Evolutionary conservation across 2,888 invertebrate species (phyloP).

Genomic region (Pardosa pseudoannulata): DNA sequence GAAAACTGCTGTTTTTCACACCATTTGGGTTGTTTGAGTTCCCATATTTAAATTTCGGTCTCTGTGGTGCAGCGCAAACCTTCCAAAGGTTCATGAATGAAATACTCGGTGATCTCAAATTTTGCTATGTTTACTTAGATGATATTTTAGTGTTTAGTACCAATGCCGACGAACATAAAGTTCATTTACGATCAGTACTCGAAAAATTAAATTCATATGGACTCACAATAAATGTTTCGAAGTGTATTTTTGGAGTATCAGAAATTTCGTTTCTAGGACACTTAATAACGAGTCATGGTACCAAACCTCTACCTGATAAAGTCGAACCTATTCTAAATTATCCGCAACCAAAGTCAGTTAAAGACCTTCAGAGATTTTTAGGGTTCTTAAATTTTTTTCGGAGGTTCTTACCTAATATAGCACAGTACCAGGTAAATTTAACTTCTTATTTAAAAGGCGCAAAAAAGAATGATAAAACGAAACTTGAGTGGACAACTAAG

Average conservation of each 20-base stretch:
- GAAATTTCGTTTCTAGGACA: not conserved
- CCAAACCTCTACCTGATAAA: constrained; percentile 9
- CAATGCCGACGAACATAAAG: not conserved
- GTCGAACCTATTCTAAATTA: constrained; percentile 8
- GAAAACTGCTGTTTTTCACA: not conserved
- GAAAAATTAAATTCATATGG: not conserved
- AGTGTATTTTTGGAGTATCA: not conserved
- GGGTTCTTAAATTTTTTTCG: not conserved
- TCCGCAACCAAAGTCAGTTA: not conserved
- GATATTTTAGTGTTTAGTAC: not conserved
- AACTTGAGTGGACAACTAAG: not conserved
- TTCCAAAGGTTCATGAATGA: constrained; percentile 7
- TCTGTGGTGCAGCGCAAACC: not conserved
- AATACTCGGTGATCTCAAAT: not conserved
- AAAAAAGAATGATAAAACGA: not conserved
- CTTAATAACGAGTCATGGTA: not conserved
- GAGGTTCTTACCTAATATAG: not conserved
- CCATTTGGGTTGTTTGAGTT: not conserved
- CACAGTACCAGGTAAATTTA: not conserved
- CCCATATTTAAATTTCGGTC: not conserved
- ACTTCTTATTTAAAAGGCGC: no score
- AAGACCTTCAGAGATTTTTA: not conserved
- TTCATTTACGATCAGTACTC: no score
- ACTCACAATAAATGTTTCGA: not conserved
- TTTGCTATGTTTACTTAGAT: constrained; percentile 4